A percentile compares a stretch with the other conserved stretches of the same genome.
Conservation (phyloP, 2,888 invertebrate species). For the Lasioglossum figueresi region DNA sequence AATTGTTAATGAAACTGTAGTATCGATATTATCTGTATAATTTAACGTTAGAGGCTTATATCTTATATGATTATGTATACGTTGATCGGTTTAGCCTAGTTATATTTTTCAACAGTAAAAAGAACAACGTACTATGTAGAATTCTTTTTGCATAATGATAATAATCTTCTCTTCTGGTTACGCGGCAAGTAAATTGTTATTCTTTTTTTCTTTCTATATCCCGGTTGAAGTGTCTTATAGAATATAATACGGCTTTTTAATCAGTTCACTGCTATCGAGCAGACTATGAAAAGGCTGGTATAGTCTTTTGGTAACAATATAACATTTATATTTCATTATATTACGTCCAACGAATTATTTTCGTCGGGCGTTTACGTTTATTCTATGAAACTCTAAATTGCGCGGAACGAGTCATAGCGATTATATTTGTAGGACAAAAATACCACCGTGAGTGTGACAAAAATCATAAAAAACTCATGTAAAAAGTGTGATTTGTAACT, state of each 20-base stretch:
- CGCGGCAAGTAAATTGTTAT: constrained; percentile 36
- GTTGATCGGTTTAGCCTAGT: constrained; percentile 41
- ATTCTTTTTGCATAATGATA: constrained; percentile 14
- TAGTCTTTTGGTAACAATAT: constrained; percentile 26
- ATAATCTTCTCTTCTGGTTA: constrained; percentile 31
- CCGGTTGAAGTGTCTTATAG: constrained; percentile 23
- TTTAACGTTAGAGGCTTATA: constrained; percentile 48
- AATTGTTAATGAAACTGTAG: constrained; percentile 33
- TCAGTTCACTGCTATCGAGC: constrained; percentile 24
- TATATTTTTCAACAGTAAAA: constrained; percentile 23
- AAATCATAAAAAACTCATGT: constrained; percentile 33
- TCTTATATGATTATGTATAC: constrained; percentile 44
- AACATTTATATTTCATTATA: constrained; percentile 44
- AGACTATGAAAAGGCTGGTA: constrained; percentile 22
- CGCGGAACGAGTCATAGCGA: constrained; percentile 1
- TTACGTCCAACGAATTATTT: constrained; percentile 13
- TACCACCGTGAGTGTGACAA: constrained; percentile 23
- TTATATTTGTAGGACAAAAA: constrained; percentile 27
- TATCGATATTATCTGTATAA: constrained; percentile 47
- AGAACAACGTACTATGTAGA: constrained; percentile 17
- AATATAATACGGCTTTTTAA: constrained; percentile 25
- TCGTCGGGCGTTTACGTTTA: constrained; percentile 20
- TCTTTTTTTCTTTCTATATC: constrained; percentile 14
- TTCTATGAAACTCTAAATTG: constrained; percentile 14
- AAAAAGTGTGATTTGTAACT: constrained; percentile 55